phyloP scores from a whole-genome alignment of 1,140 invertebrate genomes.

The Vollenhovia emeryi region DNA sequence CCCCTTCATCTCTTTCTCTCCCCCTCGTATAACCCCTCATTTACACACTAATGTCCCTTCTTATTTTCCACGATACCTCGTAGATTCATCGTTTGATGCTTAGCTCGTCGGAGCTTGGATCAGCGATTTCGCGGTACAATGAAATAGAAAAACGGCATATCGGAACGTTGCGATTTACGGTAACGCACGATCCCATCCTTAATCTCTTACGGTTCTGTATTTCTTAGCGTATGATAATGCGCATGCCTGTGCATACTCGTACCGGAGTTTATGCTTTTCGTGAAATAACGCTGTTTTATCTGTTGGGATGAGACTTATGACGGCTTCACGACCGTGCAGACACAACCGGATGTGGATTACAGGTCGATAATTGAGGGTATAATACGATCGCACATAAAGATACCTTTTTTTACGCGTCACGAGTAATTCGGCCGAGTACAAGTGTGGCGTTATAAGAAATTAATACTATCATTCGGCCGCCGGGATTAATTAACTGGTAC shows the following conservation, averaged over 20 bases:
- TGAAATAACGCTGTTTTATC: background rate
- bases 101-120: constrained; percentile 34
- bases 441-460: constrained; percentile 46
- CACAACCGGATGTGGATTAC: constrained; percentile 22
- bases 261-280: background rate
- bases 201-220: background rate
- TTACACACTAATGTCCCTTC: constrained; percentile 77
- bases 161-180: background rate
- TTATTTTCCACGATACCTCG: constrained; percentile 57
- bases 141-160: constrained; percentile 33
- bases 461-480: constrained; percentile 67
- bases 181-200: constrained; percentile 29
- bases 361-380: constrained; percentile 38
- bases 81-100: constrained; percentile 77
- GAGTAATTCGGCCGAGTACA: constrained; percentile 27
- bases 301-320: background rate
- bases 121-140: constrained; percentile 57
- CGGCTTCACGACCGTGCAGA: constrained; percentile 23
- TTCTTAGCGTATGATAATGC: constrained; percentile 12
- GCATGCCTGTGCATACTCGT: background rate
- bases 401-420: constrained; percentile 22
- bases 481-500: constrained; percentile 64
- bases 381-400: constrained; percentile 26
- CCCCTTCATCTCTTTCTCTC: constrained; percentile 24
- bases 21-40: constrained; percentile 68